A percentile compares a stretch with the other conserved stretches of the same genome.
Conservation (phyloP, 2,113 vertebrate genomes). For the Otocyon megalotis region DNA sequence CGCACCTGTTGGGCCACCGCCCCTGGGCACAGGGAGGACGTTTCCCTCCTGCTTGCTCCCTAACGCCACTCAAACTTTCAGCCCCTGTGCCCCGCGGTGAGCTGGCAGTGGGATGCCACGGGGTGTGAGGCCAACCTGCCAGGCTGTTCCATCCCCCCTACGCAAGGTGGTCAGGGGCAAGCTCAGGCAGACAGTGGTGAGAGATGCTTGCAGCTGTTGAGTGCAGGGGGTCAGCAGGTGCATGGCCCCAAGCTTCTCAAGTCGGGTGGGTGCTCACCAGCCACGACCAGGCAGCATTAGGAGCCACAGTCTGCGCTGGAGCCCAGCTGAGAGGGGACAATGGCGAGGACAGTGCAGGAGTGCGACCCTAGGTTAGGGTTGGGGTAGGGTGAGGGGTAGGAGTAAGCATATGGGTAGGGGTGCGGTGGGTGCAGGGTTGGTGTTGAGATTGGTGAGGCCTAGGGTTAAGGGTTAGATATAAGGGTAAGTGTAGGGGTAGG, state of each 20-base stretch:
- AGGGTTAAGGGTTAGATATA: too few species aligned
- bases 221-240: neutral
- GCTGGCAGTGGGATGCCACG: rapidly evolving
- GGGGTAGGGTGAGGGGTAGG: too few species aligned
- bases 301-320: rapidly evolving
- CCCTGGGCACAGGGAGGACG: neutral
- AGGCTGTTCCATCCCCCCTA: neutral
- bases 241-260: rapidly evolving
- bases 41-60: rapidly evolving
- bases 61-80: rapidly evolving
- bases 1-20: rapidly evolving
- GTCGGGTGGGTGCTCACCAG: rapidly evolving
- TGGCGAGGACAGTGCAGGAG: neutral
- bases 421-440: too few species aligned
- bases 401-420: too few species aligned
- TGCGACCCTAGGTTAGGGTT: neutral
- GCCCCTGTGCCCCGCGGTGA: neutral
- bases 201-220: rapidly evolving
- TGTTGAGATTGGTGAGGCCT: too few species aligned
- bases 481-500: neutral
- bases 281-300: rapidly evolving
- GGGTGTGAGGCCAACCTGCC: neutral
- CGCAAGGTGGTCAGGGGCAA: too few species aligned
- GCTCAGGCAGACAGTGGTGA: rapidly evolving
- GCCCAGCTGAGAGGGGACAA: neutral